Conservation (phyloP, 2,888 invertebrate genomes). For the Cremastinae sp. region DNA sequence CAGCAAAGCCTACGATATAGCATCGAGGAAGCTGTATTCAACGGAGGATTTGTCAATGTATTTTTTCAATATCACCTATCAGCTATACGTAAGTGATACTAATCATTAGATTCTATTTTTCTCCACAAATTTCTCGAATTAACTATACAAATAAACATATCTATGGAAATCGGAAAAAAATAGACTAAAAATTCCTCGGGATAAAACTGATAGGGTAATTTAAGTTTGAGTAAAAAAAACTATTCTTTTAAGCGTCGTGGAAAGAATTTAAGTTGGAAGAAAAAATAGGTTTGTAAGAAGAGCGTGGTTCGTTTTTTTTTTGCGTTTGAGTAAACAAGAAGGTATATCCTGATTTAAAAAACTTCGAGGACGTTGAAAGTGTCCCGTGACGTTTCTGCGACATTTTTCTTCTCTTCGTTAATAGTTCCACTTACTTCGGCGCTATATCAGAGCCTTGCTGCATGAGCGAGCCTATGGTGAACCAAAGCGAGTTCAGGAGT, state of each 20-base stretch:
- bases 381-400: neutral
- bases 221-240: neutral
- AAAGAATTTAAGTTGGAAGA: neutral
- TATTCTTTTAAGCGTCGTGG: neutral
- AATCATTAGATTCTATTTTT: no score
- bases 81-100: neutral
- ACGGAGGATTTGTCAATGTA: slow-evolving; percentile 19
- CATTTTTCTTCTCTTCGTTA: slow-evolving; percentile 13
- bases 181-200: no score
- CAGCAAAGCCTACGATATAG: slow-evolving; percentile 79
- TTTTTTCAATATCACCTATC: neutral
- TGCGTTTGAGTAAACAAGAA: neutral
- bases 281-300: neutral
- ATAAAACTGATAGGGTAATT: no score
- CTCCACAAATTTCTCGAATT: no score
- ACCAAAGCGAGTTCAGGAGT: slow-evolving; percentile 96
- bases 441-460: slow-evolving; percentile 96
- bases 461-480: slow-evolving; percentile 95
- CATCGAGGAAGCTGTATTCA: slow-evolving; percentile 64
- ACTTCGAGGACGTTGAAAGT: neutral
- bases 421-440: slow-evolving; percentile 88
- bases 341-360: neutral
- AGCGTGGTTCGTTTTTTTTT: neutral
- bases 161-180: no score
- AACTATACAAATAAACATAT: neutral